phyloP scores from a whole-genome alignment of 2,888 invertebrate species.

The Creontiades dilutus region DNA sequence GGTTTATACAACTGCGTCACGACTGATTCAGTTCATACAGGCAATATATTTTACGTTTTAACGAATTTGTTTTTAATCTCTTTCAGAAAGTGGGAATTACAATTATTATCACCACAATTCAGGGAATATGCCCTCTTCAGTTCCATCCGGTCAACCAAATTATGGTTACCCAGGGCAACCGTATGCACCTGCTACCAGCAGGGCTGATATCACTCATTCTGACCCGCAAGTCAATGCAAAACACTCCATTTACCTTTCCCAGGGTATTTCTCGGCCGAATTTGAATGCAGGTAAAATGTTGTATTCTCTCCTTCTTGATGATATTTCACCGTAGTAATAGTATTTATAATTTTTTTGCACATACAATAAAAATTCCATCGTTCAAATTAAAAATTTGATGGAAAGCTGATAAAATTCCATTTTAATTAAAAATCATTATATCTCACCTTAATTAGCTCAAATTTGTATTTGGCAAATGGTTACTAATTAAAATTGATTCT shows the following conservation, averaged over 20 bases:
- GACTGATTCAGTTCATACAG: too few species aligned
- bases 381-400: too few species aligned
- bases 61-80: background rate
- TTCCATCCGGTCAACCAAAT: conserved; percentile 80
- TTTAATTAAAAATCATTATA: too few species aligned
- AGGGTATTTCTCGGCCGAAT: conserved; percentile 67
- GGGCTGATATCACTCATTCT: conserved; percentile 68
- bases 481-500: too few species aligned
- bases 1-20: too few species aligned
- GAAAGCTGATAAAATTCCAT: too few species aligned
- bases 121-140: conserved; percentile 59
- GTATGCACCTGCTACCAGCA: conserved; percentile 79
- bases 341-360: too few species aligned
- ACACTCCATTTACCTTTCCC: conserved; percentile 74
- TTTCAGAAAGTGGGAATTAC: conserved; percentile 72
- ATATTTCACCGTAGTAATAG: too few species aligned
- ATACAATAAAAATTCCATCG: too few species aligned
- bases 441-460: too few species aligned
- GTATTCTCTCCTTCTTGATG: background rate
- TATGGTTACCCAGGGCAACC: conserved; percentile 77
- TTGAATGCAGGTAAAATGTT: conserved; percentile 67
- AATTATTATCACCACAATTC: conserved; percentile 70
- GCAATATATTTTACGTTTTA: too few species aligned
- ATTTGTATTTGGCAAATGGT: too few species aligned
- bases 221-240: conserved; percentile 72